Percentiles rank a stretch among this genome's conserved stretches.
Conservation (phyloP, 1,140 invertebrate species). For the Cyclargus thomasi region DNA sequence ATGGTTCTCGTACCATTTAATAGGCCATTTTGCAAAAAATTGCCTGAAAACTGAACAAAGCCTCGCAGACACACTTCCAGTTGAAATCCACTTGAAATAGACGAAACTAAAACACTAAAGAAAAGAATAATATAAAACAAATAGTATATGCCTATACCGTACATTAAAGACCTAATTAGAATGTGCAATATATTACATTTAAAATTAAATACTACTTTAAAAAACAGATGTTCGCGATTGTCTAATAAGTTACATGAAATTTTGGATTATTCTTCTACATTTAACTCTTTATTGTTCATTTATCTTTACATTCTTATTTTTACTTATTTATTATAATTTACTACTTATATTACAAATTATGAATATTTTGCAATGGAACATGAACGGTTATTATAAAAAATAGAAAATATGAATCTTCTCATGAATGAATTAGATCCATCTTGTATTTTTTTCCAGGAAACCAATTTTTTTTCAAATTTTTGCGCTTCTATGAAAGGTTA, state of each 20-base stretch:
- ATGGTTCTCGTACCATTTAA: slow-evolving; percentile 7
- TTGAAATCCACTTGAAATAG: too few relatives aligned
- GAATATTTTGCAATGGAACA: slow-evolving; percentile 33
- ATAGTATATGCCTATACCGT: slow-evolving; percentile 28
- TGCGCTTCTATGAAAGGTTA: slow-evolving; percentile 27
- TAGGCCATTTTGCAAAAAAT: slow-evolving; percentile 26
- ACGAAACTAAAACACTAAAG: slow-evolving; percentile 23
- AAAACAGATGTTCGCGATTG: slow-evolving; percentile 33
- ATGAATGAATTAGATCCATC: slow-evolving; percentile 24
- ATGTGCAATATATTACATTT: slow-evolving; percentile 26
- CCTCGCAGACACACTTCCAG: too few relatives aligned
- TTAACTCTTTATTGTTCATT: too few relatives aligned
- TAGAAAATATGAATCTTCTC: slow-evolving; percentile 32
- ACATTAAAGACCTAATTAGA: slow-evolving; percentile 26
- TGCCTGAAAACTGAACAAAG: slow-evolving; percentile 1
- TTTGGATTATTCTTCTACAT: slow-evolving; percentile 13
- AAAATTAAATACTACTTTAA: slow-evolving; percentile 30
- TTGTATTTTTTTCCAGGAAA: slow-evolving; percentile 40
- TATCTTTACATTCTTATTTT: background rate
- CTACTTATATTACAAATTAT: slow-evolving; percentile 21
- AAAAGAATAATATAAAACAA: slow-evolving; percentile 31
- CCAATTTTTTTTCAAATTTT: slow-evolving; percentile 34
- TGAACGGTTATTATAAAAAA: slow-evolving; percentile 28
- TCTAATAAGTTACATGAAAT: slow-evolving; percentile 30
- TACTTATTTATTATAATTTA: slow-evolving; percentile 6